These are phyloP conservation scores for Vicugna pacos DNA, from an alignment of 2,113 vertebrate species.

Conservation along the genomic window DNA sequence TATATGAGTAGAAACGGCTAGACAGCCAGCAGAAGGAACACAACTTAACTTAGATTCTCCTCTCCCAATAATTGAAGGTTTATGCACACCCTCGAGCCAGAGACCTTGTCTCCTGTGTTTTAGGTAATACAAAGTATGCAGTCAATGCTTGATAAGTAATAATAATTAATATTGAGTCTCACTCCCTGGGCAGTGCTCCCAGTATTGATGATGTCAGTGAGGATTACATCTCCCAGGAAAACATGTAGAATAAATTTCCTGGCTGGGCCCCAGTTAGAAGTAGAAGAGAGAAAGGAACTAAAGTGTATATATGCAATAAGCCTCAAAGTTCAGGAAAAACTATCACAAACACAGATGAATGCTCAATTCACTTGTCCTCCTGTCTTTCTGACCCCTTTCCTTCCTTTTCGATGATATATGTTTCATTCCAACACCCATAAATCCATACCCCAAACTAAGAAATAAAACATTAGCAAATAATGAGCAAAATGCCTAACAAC, in stretches of 20 bases:
- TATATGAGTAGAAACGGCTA: neutral
- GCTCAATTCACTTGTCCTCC: neutral
- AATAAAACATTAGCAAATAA: neutral
- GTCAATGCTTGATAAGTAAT: conserved; percentile 38
- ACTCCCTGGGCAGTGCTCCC: conserved; percentile 8
- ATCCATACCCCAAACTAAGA: neutral
- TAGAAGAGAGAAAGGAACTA: neutral
- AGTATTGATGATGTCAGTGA: conserved; percentile 69
- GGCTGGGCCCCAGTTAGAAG: neutral
- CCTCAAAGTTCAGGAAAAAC: neutral
- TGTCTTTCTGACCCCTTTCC: neutral
- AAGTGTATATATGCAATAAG: neutral
- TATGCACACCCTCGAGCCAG: neutral
- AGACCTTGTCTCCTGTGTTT: conserved; percentile 48
- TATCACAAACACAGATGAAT: neutral
- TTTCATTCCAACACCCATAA: neutral
- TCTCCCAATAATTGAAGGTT: conserved; percentile 6
- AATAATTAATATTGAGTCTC: conserved; percentile 73
- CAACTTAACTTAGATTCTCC: neutral
- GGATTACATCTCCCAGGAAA: conserved; percentile 65
- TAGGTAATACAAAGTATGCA: neutral
- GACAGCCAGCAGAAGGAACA: neutral
- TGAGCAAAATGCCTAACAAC: neutral
- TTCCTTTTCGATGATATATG: neutral
- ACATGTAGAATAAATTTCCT: neutral